Evolutionary conservation across 2,797 vertebrate genomes (phyloP), one percentile per base, ranked within the genome.

Genomic region (Scleropages formosus): DNA sequence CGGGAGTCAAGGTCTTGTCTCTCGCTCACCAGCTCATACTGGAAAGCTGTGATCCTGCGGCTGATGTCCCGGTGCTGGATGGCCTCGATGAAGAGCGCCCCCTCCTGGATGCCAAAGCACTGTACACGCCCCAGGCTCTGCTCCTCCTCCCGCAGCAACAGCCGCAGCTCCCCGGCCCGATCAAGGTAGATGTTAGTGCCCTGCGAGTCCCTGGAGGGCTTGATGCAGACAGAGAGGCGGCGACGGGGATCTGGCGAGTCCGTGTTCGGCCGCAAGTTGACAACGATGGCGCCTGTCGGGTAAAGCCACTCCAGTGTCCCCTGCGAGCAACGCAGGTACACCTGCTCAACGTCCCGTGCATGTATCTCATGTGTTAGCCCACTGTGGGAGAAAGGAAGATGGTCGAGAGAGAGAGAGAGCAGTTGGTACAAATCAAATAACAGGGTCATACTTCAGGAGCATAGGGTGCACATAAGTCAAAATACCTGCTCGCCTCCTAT

Each of bases 171-270:
- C 84, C 98, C 97, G 76, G 91, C 94, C 66, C 92, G 95, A 90
- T 98, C 96, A 93, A 98, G 92, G 93, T 98, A 98, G 92, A 98
- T 89, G 92, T 96, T 98, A 78, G 96, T 94, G 81, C 97, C 98
- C 1, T 92, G 91, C 67, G 96, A 98, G 84, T 95, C 93, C 7
- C 83, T 81, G 47, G 93, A 91, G 75, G 95, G 95, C 78, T 98
- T 98, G 88, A 99, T 94, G 90, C 98, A 99, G 85, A 98, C 94
- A 2, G 94, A 95, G 86, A 96, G 93, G 79, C 85, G 93, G 74
- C 90, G 88, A 67, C 90, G 88, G 68, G 91, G 84, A 11, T 93
- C 86, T 0, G 92, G 86, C 0, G 94, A 93, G 44, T 89, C 85
- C n/a, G 87, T 94, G 85, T 98, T 99, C 87, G 96, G 94, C 1